Base-by-base conservation (phyloP, 2,888 invertebrate species). In the Noctua comes region DNA sequence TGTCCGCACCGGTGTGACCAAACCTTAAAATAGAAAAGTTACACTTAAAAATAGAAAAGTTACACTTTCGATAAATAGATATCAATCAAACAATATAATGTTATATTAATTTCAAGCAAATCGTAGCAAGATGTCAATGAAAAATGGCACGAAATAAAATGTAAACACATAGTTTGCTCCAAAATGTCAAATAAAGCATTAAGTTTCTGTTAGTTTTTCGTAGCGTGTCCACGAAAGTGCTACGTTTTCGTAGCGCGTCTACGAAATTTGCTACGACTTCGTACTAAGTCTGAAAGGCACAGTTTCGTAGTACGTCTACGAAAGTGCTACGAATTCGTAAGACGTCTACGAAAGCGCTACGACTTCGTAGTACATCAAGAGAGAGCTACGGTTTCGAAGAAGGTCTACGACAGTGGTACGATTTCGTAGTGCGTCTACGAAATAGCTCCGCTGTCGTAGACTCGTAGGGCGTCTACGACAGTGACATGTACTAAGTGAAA, bases 381-480 rank as follows among this genome's bases (percentile, higher is more conserved):
- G n/a, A 40, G 27, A 2, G 46, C 68, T 73, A 73, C 11, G 11
- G 8, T n/a, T 65, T 73, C 18, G 21, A 48, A 68, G 68, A 6
- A 6, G 2, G 6, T 24, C 65, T 64, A 72, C 72, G 43, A 46
- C 24, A 31, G 5, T 24, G 43, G 16, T 46, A 62, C 27, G 10
- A 11, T 6, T 36, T 51, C 10, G 64, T 48, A 75, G 65, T 8
- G 10, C 6, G 48, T 43, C 46, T 66, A 75, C 36, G 54, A 24
- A 57, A 76, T 0, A n/a, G 65, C 27, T 46, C 62, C 46, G 24
- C 13, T 40, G 16, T 10, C 21, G 18, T 21, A 31, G 62, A 10
- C 71, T 65, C 43, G 64, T 74, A 77, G 57, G 27, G 18, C 24
- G 54, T 54, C 57, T 48, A 76, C 16, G 54, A 13, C 48, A 76